Conservation (phyloP, 2,888 invertebrate species). For the Prionchulus punctatus region DNA sequence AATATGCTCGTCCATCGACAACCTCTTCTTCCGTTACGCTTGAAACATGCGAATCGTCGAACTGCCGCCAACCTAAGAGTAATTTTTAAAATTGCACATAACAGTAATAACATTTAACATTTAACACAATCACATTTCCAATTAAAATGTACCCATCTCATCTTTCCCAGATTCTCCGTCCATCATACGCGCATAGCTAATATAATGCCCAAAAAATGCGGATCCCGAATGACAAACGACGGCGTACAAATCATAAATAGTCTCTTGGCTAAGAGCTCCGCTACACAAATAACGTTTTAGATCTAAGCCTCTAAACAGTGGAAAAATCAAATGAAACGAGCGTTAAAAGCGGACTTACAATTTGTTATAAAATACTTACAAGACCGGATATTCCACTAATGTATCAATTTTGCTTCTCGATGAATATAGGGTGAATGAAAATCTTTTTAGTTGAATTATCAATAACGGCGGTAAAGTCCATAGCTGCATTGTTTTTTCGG, state of each 20-base stretch:
- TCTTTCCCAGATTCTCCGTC: conserved; percentile 27
- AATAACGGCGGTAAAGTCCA: conserved; percentile 32
- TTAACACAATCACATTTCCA: too few relatives aligned
- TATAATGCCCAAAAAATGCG: conserved; percentile 39
- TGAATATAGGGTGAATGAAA: conserved; percentile 26
- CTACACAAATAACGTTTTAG: conserved; percentile 31
- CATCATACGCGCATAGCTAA: conserved; percentile 38
- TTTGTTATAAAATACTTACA: too few relatives aligned
- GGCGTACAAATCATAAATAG: conserved; percentile 40
- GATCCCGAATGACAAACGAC: conserved; percentile 37
- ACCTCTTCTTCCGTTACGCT: conserved; percentile 19
- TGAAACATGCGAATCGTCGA: conserved; percentile 32
- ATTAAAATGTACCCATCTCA: too few relatives aligned
- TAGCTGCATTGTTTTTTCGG: conserved; percentile 32
- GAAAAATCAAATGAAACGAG: too few relatives aligned
- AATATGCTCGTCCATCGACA: conserved; percentile 31
- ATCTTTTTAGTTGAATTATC: conserved; percentile 35
- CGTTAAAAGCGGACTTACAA: too few relatives aligned
- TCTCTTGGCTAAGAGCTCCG: conserved; percentile 18
- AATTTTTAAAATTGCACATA: too few relatives aligned
- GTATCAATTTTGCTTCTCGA: conserved; percentile 21
- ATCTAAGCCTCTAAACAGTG: conserved; percentile 23
- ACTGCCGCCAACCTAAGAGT: conserved; percentile 29
- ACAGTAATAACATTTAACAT: too few relatives aligned
- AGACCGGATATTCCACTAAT: conserved; percentile 24